Evolutionary conservation across 1,140 invertebrate genomes (phyloP).

Genomic region (Parapsyche elsis): DNA sequence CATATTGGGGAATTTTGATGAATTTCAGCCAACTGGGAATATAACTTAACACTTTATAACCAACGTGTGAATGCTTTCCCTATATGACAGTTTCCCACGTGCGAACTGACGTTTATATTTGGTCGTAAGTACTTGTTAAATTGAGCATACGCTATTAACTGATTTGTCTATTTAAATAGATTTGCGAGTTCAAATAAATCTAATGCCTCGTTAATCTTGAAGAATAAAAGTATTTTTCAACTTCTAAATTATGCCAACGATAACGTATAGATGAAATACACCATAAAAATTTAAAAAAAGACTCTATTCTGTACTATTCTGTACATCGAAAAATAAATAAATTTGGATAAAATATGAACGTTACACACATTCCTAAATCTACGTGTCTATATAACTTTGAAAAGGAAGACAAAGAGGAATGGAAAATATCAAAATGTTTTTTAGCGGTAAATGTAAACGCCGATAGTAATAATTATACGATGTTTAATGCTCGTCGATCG

Average conservation of each 20-base stretch:
- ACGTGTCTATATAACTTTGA: too few relatives aligned
- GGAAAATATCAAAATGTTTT: too few relatives aligned
- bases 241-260: neutral
- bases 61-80: neutral
- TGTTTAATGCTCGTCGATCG: too few relatives aligned
- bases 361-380: too few relatives aligned
- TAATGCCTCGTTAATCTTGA: neutral
- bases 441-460: too few relatives aligned
- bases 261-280: neutral
- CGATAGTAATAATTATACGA: too few relatives aligned
- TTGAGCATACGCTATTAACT: too few relatives aligned
- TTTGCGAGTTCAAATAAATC: neutral
- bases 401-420: too few relatives aligned
- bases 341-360: too few relatives aligned
- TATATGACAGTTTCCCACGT: neutral
- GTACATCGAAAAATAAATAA: too few relatives aligned
- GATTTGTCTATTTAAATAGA: too few relatives aligned
- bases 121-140: neutral
- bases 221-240: neutral
- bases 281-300: neutral
- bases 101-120: neutral
- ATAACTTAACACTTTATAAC: neutral
- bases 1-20: conserved; percentile 66
- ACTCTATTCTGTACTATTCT: too few relatives aligned
- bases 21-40: neutral